phyloP scores from a whole-genome alignment of 2,888 invertebrate species.

The Watsonalla cultraria region DNA sequence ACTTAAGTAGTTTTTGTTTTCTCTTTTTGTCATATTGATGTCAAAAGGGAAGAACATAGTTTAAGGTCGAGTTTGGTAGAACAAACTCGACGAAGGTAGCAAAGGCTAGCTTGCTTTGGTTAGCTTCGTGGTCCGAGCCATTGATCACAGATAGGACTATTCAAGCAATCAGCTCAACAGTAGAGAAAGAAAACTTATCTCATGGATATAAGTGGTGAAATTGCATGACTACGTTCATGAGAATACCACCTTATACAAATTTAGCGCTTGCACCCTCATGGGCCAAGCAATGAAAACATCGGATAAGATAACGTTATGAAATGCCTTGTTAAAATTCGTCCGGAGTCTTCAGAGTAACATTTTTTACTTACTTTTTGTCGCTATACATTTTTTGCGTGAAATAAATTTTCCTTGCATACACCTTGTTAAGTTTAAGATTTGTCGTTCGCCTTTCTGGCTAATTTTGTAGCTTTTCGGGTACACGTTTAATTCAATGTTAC shows the following conservation, averaged over 20 bases:
- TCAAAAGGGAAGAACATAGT: too few relatives aligned
- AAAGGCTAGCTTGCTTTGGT: too few relatives aligned
- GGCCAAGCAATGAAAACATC: conserved; percentile 31
- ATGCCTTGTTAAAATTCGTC: conserved; percentile 33
- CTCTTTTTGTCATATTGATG: too few relatives aligned
- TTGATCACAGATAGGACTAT: too few relatives aligned
- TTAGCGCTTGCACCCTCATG: conserved; percentile 37
- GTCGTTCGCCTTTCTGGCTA: not conserved
- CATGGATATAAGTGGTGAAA: too few relatives aligned
- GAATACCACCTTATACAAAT: conserved; percentile 31
- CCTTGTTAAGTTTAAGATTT: not conserved
- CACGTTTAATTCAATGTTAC: not conserved
- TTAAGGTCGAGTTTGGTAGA: too few relatives aligned
- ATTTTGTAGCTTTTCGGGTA: conserved; percentile 8
- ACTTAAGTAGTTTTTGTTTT: too few relatives aligned
- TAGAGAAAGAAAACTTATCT: too few relatives aligned
- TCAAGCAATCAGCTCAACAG: too few relatives aligned
- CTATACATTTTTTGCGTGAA: not conserved
- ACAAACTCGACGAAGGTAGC: too few relatives aligned
- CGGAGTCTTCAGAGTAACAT: conserved; percentile 16
- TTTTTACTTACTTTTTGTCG: conserved; percentile 11
- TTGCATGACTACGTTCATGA: not conserved
- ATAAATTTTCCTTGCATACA: not conserved
- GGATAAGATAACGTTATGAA: conserved; percentile 24
- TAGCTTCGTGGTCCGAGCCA: too few relatives aligned